phyloP scores from a whole-genome alignment of 92 coral and sea anemone species.

The Virgularia gustaviana region DNA sequence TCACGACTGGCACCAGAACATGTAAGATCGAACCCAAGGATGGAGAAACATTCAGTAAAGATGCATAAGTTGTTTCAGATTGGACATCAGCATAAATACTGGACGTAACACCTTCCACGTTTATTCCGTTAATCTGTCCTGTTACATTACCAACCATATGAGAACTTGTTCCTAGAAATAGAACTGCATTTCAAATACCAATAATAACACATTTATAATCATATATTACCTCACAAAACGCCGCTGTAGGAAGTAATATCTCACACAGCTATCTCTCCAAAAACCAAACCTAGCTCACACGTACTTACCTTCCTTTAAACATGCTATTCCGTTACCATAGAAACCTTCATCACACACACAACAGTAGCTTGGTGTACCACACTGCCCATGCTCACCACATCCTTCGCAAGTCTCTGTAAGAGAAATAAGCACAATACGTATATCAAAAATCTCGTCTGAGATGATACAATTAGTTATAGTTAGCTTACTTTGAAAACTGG shows the following conservation, averaged over 20 bases:
- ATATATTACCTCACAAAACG: too few species aligned
- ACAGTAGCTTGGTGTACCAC: conserved; percentile 82
- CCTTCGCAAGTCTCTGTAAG: conserved; percentile 8
- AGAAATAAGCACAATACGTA: background rate
- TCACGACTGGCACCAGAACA: conserved; percentile 66
- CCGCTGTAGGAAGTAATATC: background rate
- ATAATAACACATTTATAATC: background rate
- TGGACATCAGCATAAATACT: conserved; percentile 52
- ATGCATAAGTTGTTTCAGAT: conserved; percentile 59
- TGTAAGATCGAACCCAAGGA: conserved; percentile 53
- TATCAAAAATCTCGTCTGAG: background rate
- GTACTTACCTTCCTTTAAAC: conserved; percentile 64
- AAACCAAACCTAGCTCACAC: background rate
- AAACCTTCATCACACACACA: conserved; percentile 72
- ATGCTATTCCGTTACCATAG: conserved; percentile 81
- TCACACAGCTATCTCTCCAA: background rate
- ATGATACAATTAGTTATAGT: conserved; percentile 18
- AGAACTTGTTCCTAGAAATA: conserved; percentile 52
- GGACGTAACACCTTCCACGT: conserved; percentile 32
- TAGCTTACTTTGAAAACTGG: background rate
- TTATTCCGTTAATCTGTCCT: conserved; percentile 59
- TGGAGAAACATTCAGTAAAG: conserved; percentile 60
- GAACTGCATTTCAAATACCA: background rate
- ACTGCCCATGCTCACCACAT: conserved; percentile 65
- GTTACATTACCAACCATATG: conserved; percentile 67